phyloP scores from a whole-genome alignment of 2,113 vertebrate species.

The Anarrhichthys ocellatus region DNA sequence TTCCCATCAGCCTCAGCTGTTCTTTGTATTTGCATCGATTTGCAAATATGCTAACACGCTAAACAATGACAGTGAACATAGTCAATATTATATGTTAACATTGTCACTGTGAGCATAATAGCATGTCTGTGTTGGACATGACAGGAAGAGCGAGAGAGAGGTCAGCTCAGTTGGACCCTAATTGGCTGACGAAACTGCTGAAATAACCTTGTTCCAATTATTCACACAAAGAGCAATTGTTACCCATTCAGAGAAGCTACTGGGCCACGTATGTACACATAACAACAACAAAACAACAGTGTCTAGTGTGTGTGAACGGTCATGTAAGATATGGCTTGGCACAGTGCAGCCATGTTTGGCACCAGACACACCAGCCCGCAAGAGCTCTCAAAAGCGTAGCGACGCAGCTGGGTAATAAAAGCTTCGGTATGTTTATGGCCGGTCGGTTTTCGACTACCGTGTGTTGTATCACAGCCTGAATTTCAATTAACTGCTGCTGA shows the following conservation, averaged over 20 bases:
- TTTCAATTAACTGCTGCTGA: conserved; percentile 39
- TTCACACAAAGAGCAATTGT: conserved; percentile 71
- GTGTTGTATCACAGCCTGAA: conserved; percentile 30
- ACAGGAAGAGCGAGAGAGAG: conserved; percentile 28
- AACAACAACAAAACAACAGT: conserved; percentile 64
- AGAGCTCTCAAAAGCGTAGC: conserved; percentile 20
- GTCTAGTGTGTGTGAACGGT: conserved; percentile 51
- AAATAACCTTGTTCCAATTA: conserved; percentile 79
- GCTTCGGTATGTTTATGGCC: conserved; percentile 48
- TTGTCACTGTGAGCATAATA: background rate
- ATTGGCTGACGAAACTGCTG: conserved; percentile 72
- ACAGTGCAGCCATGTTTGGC: conserved; percentile 27
- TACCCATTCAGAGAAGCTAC: conserved; percentile 53
- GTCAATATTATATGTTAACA: background rate
- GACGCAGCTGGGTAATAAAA: conserved; percentile 28
- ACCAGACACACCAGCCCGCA: background rate
- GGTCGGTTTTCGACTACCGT: conserved; percentile 16
- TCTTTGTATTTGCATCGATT: background rate
- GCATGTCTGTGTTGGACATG: conserved; percentile 1
- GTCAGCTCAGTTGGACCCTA: conserved; percentile 59
- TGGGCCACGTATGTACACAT: conserved; percentile 55
- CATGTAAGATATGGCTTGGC: conserved; percentile 44
- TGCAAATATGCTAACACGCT: background rate
- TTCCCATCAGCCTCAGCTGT: background rate
- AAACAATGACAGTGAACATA: background rate